Conservation (phyloP, 2,888 invertebrate genomes). For the Diabrotica balteata region DNA sequence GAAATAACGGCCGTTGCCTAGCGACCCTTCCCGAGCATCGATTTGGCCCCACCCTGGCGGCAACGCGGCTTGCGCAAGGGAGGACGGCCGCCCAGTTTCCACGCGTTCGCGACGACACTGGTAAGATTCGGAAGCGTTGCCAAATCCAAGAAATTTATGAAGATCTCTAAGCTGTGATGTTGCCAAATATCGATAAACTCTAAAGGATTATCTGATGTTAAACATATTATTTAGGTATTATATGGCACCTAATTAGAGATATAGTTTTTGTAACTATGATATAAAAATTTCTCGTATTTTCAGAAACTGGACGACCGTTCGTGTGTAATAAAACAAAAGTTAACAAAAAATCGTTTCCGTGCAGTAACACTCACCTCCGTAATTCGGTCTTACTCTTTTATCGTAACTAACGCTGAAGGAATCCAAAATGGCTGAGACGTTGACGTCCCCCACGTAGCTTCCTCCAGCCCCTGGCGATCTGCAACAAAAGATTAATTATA, state of each 20-base stretch:
- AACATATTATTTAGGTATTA: not conserved
- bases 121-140: conserved; percentile 18
- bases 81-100: conserved; percentile 38
- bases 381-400: conserved; percentile 99
- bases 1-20: conserved; percentile 54
- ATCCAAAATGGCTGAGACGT: conserved; percentile 94
- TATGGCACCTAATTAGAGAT: too few species aligned
- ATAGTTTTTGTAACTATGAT: too few species aligned
- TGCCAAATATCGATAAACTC: not conserved
- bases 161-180: conserved; percentile 8
- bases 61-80: conserved; percentile 1
- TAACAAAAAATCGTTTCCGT: conserved; percentile 21
- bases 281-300: too few species aligned
- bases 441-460: conserved; percentile 90
- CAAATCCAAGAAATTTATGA: conserved; percentile 16
- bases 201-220: not conserved
- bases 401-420: conserved; percentile 97
- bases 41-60: conserved; percentile 59
- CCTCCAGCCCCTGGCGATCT: conserved; percentile 74
- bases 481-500: conserved; percentile 47
- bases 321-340: not conserved
- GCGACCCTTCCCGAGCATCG: conserved; percentile 59
- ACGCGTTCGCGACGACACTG: conserved; percentile 32
- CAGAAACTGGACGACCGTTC: conserved; percentile 21
- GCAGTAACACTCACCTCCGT: conserved; percentile 81